Evolutionary conservation across 2,888 invertebrate species (phyloP).

Genomic region (Phalera bucephala): DNA sequence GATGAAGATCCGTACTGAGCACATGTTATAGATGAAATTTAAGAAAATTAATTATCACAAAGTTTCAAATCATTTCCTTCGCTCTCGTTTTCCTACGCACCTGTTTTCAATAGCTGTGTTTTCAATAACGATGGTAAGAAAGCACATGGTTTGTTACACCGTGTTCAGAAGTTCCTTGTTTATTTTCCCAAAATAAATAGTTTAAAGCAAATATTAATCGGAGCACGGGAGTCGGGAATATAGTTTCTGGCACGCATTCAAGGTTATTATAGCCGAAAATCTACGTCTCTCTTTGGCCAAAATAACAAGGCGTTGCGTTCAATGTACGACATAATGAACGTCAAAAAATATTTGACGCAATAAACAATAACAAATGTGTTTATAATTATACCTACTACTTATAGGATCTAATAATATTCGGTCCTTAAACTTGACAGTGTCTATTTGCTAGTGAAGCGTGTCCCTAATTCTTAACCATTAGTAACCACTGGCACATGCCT

Average conservation of each 20-base stretch:
- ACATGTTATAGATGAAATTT: too few species aligned
- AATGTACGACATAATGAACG: slow-evolving; percentile 50
- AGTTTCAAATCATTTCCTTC: too few species aligned
- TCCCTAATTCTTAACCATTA: too few species aligned
- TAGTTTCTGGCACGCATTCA: slow-evolving; percentile 76
- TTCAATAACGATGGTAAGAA: too few species aligned
- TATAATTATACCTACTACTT: too few species aligned
- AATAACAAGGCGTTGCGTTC: slow-evolving; percentile 53
- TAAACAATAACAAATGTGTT: slow-evolving; percentile 13
- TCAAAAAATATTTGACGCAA: slow-evolving; percentile 59
- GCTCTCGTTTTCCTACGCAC: too few species aligned
- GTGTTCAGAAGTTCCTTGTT: slow-evolving; percentile 40
- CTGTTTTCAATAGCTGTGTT: too few species aligned
- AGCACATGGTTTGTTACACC: slow-evolving; percentile 18
- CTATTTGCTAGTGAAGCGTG: too few species aligned
- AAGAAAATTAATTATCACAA: too few species aligned
- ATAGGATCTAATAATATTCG: neutral
- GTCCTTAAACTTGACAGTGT: slow-evolving; percentile 10
- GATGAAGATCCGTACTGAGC: too few species aligned
- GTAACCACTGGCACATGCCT: too few species aligned
- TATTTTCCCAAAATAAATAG: slow-evolving; percentile 52
- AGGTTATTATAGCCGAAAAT: slow-evolving; percentile 67
- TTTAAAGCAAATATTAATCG: slow-evolving; percentile 49
- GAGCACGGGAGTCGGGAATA: slow-evolving; percentile 55
- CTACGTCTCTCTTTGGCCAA: slow-evolving; percentile 76